Evolutionary conservation across 2,797 vertebrate species (phyloP), one percentile per base, ranked within the genome.

Genomic region (Urocyon cinereoargenteus): DNA sequence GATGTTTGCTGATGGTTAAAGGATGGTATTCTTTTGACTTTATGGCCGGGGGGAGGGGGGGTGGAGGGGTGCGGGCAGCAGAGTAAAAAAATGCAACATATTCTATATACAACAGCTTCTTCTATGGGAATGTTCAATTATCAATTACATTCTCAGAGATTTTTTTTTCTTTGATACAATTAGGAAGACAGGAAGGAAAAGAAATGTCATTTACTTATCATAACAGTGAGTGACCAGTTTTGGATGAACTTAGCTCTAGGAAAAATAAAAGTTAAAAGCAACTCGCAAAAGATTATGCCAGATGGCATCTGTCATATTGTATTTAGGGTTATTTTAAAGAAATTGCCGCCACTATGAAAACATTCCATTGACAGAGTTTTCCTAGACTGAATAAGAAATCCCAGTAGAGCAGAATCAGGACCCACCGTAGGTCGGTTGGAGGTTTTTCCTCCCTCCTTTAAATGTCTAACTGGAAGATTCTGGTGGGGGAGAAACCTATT

Each of bases 291-390:
- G 98, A 99, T 98, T 98, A 98, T 98, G 99, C 98, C 98, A 99
- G 98, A 98, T 99, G 98, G 98, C 98, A 98, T 98, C 98, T 99
- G 98, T 99, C 98, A 99, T 99, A 98, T 97, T 98, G 98, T 99
- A 99, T 99, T 99, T 98, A 99, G 97, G 97, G 98, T 98, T 98
- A 98, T 98, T 99, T 98, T 99, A 98, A 98, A 98, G 98, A 98
- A 97, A 99, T 98, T 98, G 97, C 98, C 88, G 88, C 98, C 98
- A 98, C 98, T 98, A 98, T 97, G 98, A 99, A 98, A 99, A 99
- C 98, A 99, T 98, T 98, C 98, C 97, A 98, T 96, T 98, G 98
- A 98, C 98, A 96, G 97, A 98, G 96, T 98, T 98, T 98, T 98
- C 97, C 97, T 98, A 97, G 96, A 94, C 97, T 98, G 96, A 95